Evolutionary conservation across 2,113 vertebrate species (phyloP), one percentile per base, ranked within the genome.

Genomic region (Dasyprocta punctata): DNA sequence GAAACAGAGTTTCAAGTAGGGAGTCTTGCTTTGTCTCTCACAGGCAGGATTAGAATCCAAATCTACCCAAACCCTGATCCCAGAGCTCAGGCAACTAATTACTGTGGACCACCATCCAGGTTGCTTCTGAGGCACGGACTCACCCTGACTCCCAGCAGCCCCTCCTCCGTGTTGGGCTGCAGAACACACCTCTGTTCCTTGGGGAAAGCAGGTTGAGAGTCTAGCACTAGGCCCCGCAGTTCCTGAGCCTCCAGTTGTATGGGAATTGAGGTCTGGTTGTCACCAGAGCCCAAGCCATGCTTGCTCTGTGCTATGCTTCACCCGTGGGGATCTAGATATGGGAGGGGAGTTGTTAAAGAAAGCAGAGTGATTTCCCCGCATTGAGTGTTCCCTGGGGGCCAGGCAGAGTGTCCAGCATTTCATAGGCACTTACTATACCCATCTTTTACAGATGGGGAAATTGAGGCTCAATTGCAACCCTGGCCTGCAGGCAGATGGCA

Each of bases 361-460:
- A 58, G 16, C 75, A 7, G 1, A 14, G 26, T 1, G 0, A 10
- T 54, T n/a, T 54, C 36, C 3, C 2, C 30, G 0, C 3, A 12
- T 2, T 0, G 0, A 14, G 52, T 1, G 1, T n/a, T 75, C 41
- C 28, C 24, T 47, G 8, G 12, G 41, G 10, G 30, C 30, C 24
- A 0, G 38, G 30, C 5, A 2, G 0, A 7, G 44, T 1, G 8
- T 49, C 24, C 1, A 17, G 17, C 52, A n/a, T 69, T 61, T 60
- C n/a, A 16, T 2, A 10, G 30, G 7, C 3, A 13, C 22, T 47
- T 22, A 8, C 4, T 13, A 24, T 12, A 83, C 4, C 36, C 26
- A 56, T 52, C 24, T 36, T 44, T 86, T 30, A 56, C 19, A 75
- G 60, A 58, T 36, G 65, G 49, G 30, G 69, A 82, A 47, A 41